Evolutionary conservation across 1,140 invertebrate genomes (phyloP), one percentile per base, ranked within the genome.

Genomic region (Acromyrmex echinatior): DNA sequence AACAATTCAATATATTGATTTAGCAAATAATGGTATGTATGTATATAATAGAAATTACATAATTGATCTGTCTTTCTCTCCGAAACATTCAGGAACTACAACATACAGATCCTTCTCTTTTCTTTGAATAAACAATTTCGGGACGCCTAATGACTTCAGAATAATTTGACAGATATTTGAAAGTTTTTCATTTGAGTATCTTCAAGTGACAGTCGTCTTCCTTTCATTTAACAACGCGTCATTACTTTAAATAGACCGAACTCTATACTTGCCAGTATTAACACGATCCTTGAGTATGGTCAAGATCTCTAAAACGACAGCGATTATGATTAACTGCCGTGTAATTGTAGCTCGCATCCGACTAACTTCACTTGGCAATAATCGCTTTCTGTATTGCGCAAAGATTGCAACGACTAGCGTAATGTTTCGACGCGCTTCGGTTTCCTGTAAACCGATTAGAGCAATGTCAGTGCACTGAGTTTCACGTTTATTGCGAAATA

Each of bases 271-370:
- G 66, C 56, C 45, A 31, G 49, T n/a, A 28, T 84, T 62, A n/a
- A 51, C 39, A n/a, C 28, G 58, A 39, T n/a, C 53, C 77, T 88
- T 53, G 86, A 88, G 77, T 82, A 45, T 73, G 86, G 87, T 87
- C 87, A 88, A 88, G 87, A 88, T 88, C 86, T 65, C 53, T 74
- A 56, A 49, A 70, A 58, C 73, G 77, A 45, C 73, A 76, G 16
- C 70, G 77, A 88, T 88, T 88, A 88, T 71, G 86, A 63, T 88
- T 88, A 88, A 84, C 86, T 39, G 28, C 51, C 86, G 70, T 58
- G 45, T 82, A 88, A 87, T 88, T 71, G 86, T 18, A 16, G 25
- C 31, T 77, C 45, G 63, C 74, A 70, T 45, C 76, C 68, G 31
- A 88, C 71, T 84, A 88, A 88, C 84, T 89, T 82, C 49, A 56